Base-by-base conservation (phyloP, 2,797 vertebrate species). In the Brachyrhaphis roseni region DNA sequence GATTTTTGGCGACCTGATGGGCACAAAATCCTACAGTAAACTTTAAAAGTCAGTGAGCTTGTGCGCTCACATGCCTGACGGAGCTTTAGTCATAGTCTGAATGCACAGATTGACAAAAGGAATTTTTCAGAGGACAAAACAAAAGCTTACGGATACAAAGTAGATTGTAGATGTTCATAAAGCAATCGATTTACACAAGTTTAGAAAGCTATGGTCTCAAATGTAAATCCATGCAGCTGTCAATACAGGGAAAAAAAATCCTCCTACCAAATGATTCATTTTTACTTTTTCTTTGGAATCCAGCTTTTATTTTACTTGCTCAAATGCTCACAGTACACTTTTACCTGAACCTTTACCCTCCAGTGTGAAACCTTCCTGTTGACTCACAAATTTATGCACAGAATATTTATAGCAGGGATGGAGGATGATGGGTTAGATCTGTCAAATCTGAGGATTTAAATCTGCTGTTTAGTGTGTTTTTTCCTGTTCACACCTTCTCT, bases 21-120 rank as follows among this genome's bases (percentile, higher is more conserved):
- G 20, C 26, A 23, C 64, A 68, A 68, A 23, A 68, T 68, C 20
- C 8, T 36, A 41, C 4, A 0, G 64, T 73, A 68, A 76, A 68
- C 46, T 11, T 77, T 45, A 49, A 66, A 77, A 66, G 75, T 77
- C 62, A 70, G 34, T 51, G 75, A 77, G 34, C 62, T 68, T 76
- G n/a, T 45, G 64, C 4, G 2, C 39, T 53, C 23, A 16, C 66
- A 43, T n/a, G 66, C 66, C 26, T 70, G n/a, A 70, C 4, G 8
- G 41, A 45, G 68, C 68, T 68, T 51, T 20, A n/a, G 45, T 16
- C 39, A 75, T 11, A 59, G 26, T 53, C 62, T 53, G 34, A 53
- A 71, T 16, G 16, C 39, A 23, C 41, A 46, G 26, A 62, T 45
- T 20, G 62, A 45, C 55, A 59, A 34, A 62, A 55, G 36, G 13